Conservation (phyloP, 2,113 vertebrate genomes). For the Pholis gunnellus region DNA sequence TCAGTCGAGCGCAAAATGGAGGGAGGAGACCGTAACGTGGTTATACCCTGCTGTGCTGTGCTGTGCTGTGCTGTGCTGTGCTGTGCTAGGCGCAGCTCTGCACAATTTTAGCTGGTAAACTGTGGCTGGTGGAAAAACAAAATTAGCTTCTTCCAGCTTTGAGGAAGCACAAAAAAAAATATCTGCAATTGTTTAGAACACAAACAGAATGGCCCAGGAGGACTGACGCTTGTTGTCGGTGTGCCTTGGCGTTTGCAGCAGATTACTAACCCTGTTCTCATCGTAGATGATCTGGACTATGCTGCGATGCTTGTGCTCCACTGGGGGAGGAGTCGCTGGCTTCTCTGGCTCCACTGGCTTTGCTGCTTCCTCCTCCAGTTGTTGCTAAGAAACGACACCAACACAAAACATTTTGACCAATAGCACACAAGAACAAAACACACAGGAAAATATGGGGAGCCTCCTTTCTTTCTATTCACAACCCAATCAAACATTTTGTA, state of each 20-base stretch:
- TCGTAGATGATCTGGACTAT: conserved; percentile 99
- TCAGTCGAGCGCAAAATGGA: background rate
- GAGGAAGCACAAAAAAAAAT: background rate
- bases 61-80: too few species aligned
- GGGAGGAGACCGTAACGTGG: background rate
- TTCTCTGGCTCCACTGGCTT: conserved; percentile 98
- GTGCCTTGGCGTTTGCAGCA: conserved; percentile 15
- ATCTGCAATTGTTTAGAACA: background rate
- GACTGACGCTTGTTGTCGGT: background rate
- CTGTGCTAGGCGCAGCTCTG: background rate
- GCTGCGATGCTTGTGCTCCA: conserved; percentile 99
- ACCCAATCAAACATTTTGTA: background rate
- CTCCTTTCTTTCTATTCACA: background rate
- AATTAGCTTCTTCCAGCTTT: conserved; percentile 1
- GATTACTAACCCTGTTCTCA: conserved; percentile 91
- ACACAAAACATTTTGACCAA: conserved; percentile 58
- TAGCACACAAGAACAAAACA: conserved; percentile 24
- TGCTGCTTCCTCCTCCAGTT: conserved; percentile 98
- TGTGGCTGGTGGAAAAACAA: background rate
- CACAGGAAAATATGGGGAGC: background rate
- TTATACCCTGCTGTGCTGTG: conserved; percentile 3
- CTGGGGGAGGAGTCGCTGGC: conserved; percentile 96
- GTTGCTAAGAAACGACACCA: conserved; percentile 92
- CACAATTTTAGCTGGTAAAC: background rate
- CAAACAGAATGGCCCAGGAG: background rate